These are phyloP conservation scores for Drosophila anomalata DNA, from an alignment of 2,888 invertebrate genomes.

Conservation along the genomic window DNA sequence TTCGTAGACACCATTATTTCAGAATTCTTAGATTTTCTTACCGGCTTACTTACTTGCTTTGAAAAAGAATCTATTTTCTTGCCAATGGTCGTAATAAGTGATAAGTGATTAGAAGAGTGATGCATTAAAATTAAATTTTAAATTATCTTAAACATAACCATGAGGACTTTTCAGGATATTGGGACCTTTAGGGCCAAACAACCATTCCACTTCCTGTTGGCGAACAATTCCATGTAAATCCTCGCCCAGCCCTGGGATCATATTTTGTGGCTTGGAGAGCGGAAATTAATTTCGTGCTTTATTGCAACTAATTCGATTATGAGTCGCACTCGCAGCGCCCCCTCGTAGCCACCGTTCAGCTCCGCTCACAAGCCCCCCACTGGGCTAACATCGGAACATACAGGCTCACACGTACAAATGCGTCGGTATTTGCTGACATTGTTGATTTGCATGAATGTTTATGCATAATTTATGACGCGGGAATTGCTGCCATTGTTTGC, in stretches of 20 bases:
- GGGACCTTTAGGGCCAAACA: not conserved
- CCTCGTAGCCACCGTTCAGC: not conserved
- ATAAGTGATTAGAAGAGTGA: no score
- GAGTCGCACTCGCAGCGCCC: constrained; percentile 20
- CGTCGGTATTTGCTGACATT: constrained; percentile 8
- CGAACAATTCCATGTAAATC: constrained; percentile 12
- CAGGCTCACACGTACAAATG: constrained; percentile 24
- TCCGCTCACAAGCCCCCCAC: not conserved
- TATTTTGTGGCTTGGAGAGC: constrained; percentile 56
- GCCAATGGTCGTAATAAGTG: no score
- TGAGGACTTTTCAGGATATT: not conserved
- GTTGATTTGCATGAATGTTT: constrained; percentile 37
- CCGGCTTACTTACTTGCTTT: no score
- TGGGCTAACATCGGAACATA: constrained; percentile 26
- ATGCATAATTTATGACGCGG: constrained; percentile 47
- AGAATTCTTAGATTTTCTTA: no score
- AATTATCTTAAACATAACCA: not conserved
- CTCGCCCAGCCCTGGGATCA: constrained; percentile 15
- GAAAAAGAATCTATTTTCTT: no score
- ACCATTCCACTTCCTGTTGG: constrained; percentile 30
- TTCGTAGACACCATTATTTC: no score
- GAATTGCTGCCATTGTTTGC: constrained; percentile 25
- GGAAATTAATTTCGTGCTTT: constrained; percentile 78
- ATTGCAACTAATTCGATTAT: constrained; percentile 77
- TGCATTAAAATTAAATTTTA: not conserved